Base-by-base conservation (phyloP, 2,888 invertebrate genomes). In the Euspilapteryx auroguttella region DNA sequence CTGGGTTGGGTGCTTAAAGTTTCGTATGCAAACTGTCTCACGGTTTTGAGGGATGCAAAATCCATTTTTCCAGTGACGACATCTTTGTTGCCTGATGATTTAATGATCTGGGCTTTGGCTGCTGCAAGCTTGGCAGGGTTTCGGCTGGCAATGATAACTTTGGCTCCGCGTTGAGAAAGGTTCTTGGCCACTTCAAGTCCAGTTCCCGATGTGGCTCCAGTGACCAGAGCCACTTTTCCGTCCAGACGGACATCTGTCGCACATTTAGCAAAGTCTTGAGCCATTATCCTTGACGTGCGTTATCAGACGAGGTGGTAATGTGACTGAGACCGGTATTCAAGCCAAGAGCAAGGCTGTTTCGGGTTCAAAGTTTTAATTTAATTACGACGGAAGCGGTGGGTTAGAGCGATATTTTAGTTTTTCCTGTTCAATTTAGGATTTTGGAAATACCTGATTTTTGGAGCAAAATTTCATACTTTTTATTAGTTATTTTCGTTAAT, bases 21-120 rank as follows among this genome's bases (percentile, higher is more conserved):
- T 15, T 78, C 75, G 23, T 69, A 55, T 1, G 78, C 83, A 47
- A 87, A 85, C 20, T 59, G 56, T 37, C 83, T 59, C 14, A 82
- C 57, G 1, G 80, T 79, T 2, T 49, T 39, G 12, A 82, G 48
- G 0, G 78, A 79, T 31, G 61, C 58, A 9, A 80, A 63, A 39
- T 82, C 78, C 39, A 82, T 44, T 17, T 59, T 50, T 40, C 62
- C 65, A 1, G 49, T 10, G 2, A 50, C 36, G 11, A 68, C 40
- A 25, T 57, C 44, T 1, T 28, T 12, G 26, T 55, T 48, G 10
- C 52, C 53, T 1, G 57, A 40, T 3, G 45, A 35, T 24, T 46
- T 12, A 2, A 50, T 34, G 10, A 68, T 59, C 2, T 31, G 32
- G 2, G 45, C 33, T 27, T 32, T 49, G 1, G 63, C 56, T 10